phyloP scores from a whole-genome alignment of 1,140 invertebrate genomes.

The Oncopeltus fasciatus region DNA sequence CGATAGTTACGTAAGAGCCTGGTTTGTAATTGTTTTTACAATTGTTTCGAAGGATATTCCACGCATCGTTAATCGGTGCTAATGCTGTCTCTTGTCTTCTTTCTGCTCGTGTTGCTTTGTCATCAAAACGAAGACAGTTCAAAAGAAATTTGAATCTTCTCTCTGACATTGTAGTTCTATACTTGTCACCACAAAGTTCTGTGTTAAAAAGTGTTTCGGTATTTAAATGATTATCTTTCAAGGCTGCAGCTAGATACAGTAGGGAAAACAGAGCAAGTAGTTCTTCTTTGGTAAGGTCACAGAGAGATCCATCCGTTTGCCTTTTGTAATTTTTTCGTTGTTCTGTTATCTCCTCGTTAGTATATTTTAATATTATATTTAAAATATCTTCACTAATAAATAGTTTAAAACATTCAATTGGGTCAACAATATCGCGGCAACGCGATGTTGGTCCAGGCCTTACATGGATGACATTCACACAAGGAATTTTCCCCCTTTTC shows the following conservation, averaged over 20 bases:
- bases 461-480: not conserved
- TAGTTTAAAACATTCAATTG: not conserved
- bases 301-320: not conserved
- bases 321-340: not conserved
- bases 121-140: conserved; percentile 27
- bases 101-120: conserved; percentile 24
- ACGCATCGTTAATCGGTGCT: not conserved
- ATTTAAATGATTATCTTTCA: no score
- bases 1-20: conserved; percentile 26
- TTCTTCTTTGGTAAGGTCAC: no score
- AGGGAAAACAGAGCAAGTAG: no score
- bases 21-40: conserved; percentile 23
- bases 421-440: not conserved
- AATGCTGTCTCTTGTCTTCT: not conserved
- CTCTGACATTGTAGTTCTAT: conserved; percentile 20
- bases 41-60: conserved; percentile 20
- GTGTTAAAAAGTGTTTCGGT: no score
- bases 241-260: no score
- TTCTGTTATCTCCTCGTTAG: not conserved
- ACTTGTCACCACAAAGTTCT: not conserved
- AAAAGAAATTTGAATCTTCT: conserved; percentile 25
- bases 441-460: not conserved
- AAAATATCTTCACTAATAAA: not conserved
- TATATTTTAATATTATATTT: not conserved
- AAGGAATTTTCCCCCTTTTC: not conserved